Conservation (phyloP, 1,140 invertebrate genomes). For the Apolygus lucorum region DNA sequence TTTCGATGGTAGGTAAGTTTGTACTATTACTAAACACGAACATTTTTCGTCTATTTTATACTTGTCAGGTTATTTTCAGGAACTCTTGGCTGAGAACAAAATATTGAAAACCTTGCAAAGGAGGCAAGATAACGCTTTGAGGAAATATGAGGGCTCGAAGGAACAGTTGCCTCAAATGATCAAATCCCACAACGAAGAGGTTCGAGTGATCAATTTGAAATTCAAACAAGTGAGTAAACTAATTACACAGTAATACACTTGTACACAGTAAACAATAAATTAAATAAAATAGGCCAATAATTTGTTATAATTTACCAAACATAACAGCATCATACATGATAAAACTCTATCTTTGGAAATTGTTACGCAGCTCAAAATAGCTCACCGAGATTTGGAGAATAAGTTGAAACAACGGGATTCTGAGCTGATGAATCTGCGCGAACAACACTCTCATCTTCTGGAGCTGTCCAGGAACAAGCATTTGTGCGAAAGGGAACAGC, state of each 20-base stretch:
- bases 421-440: conserved; percentile 45
- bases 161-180: conserved; percentile 34
- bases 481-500: conserved; percentile 59
- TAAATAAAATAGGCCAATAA: too few relatives aligned
- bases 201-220: conserved; percentile 57
- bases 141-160: conserved; percentile 41
- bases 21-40: too few relatives aligned
- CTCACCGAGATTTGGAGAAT: conserved; percentile 26
- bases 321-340: too few relatives aligned
- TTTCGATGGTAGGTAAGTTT: too few relatives aligned
- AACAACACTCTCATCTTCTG: conserved; percentile 52
- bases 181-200: conserved; percentile 63
- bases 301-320: too few relatives aligned
- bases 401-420: conserved; percentile 28
- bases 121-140: conserved; percentile 61
- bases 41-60: too few relatives aligned
- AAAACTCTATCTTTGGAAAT: too few relatives aligned
- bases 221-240: conserved; percentile 46
- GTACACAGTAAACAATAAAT: too few relatives aligned
- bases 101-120: conserved; percentile 62
- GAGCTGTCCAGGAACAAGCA: conserved; percentile 61
- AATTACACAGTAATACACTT: too few relatives aligned
- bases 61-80: conserved; percentile 44
- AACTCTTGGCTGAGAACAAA: conserved; percentile 63
- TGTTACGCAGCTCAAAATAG: conserved; percentile 28